phyloP scores from a whole-genome alignment of 2,888 invertebrate genomes.

The Nephrotoma guestfalica region DNA sequence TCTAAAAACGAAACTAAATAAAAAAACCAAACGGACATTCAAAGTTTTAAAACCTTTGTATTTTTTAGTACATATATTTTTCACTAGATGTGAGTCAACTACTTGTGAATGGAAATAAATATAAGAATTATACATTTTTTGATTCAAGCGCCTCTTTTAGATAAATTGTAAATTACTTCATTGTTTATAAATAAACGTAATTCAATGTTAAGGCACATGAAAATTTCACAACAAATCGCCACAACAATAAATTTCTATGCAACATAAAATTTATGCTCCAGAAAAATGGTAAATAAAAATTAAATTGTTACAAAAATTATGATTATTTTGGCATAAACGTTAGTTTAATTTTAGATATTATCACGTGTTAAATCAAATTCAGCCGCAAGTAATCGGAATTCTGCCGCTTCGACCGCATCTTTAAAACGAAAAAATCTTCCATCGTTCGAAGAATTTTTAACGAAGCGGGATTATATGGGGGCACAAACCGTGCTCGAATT shows the following conservation, averaged over 20 bases:
- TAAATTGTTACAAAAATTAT: background rate
- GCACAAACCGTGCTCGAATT: conserved; percentile 78
- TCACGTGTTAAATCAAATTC: conserved; percentile 69
- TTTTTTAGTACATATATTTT: no score
- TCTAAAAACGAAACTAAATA: no score
- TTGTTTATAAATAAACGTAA: background rate
- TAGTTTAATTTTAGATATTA: conserved; percentile 43
- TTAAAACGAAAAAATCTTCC: conserved; percentile 42
- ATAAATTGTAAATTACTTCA: background rate
- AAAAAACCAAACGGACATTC: no score
- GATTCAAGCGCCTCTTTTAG: background rate
- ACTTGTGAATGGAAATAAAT: no score
- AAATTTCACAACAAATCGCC: background rate
- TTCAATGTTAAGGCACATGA: background rate
- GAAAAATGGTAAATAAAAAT: background rate
- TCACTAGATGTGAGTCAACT: no score
- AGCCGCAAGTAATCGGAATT: conserved; percentile 27
- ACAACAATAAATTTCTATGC: background rate
- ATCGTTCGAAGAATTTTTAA: conserved; percentile 77
- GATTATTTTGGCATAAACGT: background rate
- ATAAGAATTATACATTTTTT: no score
- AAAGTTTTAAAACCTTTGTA: no score
- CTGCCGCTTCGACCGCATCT: conserved; percentile 16
- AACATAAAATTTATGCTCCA: background rate
- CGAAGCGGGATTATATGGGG: conserved; percentile 85